Evolutionary conservation across 2,888 invertebrate genomes (phyloP).

Genomic region (Caenorhabditis angaria): DNA sequence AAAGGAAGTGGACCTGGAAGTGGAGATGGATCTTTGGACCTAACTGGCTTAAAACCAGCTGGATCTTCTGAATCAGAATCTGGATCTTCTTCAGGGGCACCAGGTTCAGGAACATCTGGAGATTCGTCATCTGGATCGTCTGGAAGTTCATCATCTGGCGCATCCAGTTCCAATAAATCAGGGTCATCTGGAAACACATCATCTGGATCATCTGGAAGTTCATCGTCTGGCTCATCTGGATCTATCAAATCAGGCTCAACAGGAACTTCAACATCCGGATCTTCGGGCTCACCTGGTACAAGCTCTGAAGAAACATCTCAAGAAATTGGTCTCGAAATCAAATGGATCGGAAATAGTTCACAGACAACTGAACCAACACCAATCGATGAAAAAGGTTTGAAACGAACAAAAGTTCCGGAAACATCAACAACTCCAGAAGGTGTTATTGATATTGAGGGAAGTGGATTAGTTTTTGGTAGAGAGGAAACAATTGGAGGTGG

Average conservation of each 20-base stretch:
- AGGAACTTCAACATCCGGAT: neutral
- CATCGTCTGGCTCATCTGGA: constrained; percentile 1
- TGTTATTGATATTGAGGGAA: constrained; percentile 12
- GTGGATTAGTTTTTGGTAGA: constrained; percentile 29
- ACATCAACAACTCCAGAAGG: neutral
- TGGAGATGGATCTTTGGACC: constrained; percentile 5
- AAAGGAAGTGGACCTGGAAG: constrained; percentile 4
- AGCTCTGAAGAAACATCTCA: constrained; percentile 1
- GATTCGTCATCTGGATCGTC: constrained; percentile 6
- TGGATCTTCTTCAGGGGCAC: constrained; percentile 15
- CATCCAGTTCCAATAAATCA: neutral
- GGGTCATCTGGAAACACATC: constrained; percentile 9
- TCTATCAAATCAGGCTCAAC: neutral
- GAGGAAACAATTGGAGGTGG: constrained; percentile 21
- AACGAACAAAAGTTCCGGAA: constrained; percentile 17
- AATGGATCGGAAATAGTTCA: constrained; percentile 12
- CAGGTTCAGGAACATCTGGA: constrained; percentile 13
- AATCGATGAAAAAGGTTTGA: constrained; percentile 27
- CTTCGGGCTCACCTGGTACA: constrained; percentile 6
- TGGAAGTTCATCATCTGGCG: constrained; percentile 4
- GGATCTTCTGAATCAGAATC: constrained; percentile 5
- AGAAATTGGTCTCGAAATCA: constrained; percentile 38
- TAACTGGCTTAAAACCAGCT: neutral
- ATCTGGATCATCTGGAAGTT: constrained; percentile 7
- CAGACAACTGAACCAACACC: constrained; percentile 14